phyloP scores from a whole-genome alignment of 2,113 vertebrate genomes.

The Benitochromis conjunctus region DNA sequence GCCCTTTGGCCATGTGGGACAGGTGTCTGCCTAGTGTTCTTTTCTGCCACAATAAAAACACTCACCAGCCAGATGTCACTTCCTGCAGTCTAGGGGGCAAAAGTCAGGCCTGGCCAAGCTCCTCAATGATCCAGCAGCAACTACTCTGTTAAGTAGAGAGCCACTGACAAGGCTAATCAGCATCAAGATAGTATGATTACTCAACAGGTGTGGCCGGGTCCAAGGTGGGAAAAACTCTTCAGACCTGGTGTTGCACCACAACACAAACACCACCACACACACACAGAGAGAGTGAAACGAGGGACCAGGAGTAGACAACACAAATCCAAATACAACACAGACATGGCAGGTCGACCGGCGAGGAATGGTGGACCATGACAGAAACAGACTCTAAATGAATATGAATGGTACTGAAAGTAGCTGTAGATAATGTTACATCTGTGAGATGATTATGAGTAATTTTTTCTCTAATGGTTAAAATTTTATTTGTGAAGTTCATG shows the following conservation, averaged over 20 bases:
- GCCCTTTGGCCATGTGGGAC: background rate
- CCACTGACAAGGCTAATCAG: background rate
- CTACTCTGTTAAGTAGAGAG: background rate
- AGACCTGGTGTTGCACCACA: background rate
- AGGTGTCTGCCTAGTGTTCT: background rate
- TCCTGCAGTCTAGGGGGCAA: background rate
- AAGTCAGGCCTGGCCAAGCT: background rate
- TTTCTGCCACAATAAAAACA: background rate
- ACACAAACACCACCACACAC: background rate
- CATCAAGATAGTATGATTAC: background rate
- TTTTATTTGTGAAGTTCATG: too few species aligned
- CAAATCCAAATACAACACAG: background rate
- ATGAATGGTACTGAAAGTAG: background rate
- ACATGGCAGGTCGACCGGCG: background rate
- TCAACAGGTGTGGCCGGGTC: background rate
- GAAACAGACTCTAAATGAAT: background rate
- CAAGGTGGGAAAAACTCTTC: background rate
- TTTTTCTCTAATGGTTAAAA: too few species aligned
- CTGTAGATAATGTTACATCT: background rate
- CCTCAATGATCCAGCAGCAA: background rate
- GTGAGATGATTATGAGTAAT: too few species aligned
- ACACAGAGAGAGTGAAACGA: too few species aligned
- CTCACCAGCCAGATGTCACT: background rate
- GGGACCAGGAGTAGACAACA: background rate
- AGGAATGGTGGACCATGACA: background rate